Evolutionary conservation across 2,113 vertebrate genomes (phyloP).

Genomic region (Paracanthobrama guichenoti): DNA sequence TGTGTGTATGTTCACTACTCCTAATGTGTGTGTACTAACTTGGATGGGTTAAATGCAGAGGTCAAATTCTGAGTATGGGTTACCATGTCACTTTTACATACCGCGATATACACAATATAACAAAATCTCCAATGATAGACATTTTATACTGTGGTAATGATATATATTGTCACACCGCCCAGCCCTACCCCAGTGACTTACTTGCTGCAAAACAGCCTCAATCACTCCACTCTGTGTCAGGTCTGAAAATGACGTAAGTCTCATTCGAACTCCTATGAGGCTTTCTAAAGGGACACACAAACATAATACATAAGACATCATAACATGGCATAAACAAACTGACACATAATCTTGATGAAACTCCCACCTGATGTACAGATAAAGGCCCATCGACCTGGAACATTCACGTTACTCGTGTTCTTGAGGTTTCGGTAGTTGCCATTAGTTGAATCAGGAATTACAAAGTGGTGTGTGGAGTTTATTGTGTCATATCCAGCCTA

Average conservation of each 20-base stretch:
- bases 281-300: too few species aligned
- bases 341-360: background rate
- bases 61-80: too few species aligned
- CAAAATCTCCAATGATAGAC: too few species aligned
- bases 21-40: too few species aligned
- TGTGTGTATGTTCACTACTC: too few species aligned
- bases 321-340: conserved; percentile 22
- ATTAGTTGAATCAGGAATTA: background rate
- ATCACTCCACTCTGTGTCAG: background rate
- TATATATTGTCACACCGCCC: too few species aligned
- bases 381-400: conserved; percentile 53
- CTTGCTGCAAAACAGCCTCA: background rate
- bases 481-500: conserved; percentile 48
- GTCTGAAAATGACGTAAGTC: background rate
- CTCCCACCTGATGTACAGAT: background rate
- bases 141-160: too few species aligned
- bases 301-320: background rate
- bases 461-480: background rate
- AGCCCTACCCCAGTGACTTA: background rate
- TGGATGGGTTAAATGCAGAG: too few species aligned
- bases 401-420: conserved; percentile 42
- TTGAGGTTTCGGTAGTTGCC: background rate
- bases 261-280: background rate
- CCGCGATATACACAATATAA: too few species aligned
- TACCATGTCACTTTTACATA: too few species aligned